Evolutionary conservation across 1,140 invertebrate genomes (phyloP), one percentile per base, ranked within the genome.

Genomic region (Ctenoplectra terminalis): DNA sequence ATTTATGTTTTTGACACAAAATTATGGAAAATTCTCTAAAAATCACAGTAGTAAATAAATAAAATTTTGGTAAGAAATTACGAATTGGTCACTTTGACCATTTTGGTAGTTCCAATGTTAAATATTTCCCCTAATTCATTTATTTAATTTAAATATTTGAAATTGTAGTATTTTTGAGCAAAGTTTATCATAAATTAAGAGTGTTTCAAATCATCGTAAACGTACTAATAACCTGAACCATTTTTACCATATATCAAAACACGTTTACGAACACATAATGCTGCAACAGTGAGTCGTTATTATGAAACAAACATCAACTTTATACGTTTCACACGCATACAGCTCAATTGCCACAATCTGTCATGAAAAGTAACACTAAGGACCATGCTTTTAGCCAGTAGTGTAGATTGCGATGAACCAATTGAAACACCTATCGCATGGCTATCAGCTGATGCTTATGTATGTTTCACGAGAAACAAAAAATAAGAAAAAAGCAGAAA

Each of bases 351-450:
- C 34, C 64, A 46, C 64, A 66, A 37, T 26, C 23, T 70, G 48
- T 20, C 13, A 52, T 26, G 34, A 29, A 37, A 37, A 54, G 7
- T 37, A 50, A 11, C 48, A 37, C 15, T 26, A n/a, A 26, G 31
- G 31, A n/a, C 37, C 67, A 70, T 70, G 50, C 48, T 70, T 70
- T 34, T 50, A 48, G 67, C 67, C 23, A 52, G n/a, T 40, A 50
- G 31, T 70, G 26, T 13, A 43, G 9, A 26, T 43, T 43, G 8
- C 23, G 9, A 52, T n/a, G 7, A 23, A 52, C 1, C 23, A 7
- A 52, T n/a, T 52, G 11, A 34, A 37, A n/a, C 20, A 63, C 61
- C 31, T 40, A 37, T 23, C 20, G 50, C 29, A 48, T 37, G 23
- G 2, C 8, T 40, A 40, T 54, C 37, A 34, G 29, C 15, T 63